Conservation (phyloP, 2,888 invertebrate species). For the Plemyria rubiginata region DNA sequence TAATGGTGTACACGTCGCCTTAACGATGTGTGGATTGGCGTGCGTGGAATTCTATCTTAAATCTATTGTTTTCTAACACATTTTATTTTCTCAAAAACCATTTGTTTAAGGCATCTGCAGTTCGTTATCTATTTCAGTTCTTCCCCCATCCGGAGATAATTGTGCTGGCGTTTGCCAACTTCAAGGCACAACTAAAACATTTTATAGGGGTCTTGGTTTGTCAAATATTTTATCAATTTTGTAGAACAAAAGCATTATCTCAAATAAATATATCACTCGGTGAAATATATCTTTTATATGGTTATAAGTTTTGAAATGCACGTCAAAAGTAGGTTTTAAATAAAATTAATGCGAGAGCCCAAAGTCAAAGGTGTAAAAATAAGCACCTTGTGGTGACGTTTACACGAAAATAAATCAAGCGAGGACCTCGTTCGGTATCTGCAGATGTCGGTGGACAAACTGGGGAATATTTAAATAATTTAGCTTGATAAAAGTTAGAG, state of each 20-base stretch:
- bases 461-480: not conserved
- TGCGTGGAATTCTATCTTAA: constrained; percentile 34
- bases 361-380: constrained; percentile 45
- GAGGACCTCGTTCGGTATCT: constrained; percentile 17
- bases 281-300: too few species aligned
- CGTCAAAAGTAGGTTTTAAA: not conserved
- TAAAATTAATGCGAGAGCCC: not conserved
- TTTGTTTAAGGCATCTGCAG: constrained; percentile 30
- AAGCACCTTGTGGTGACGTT: constrained; percentile 26
- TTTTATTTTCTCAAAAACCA: constrained; percentile 28
- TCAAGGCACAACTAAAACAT: constrained; percentile 19
- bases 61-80: constrained; percentile 23
- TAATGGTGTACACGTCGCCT: constrained; percentile 73
- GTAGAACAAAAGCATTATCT: not conserved
- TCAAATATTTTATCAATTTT: not conserved
- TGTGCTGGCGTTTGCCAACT: constrained; percentile 23
- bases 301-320: not conserved
- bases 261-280: too few species aligned
- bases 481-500: too few species aligned
- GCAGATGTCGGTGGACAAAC: constrained; percentile 23
- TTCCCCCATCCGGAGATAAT: constrained; percentile 19
- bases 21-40: constrained; percentile 70
- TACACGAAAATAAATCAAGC: constrained; percentile 29
- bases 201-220: constrained; percentile 21
- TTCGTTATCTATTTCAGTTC: constrained; percentile 24